Evolutionary conservation across 2,113 vertebrate species (phyloP).

Genomic region (Craseonycteris thonglongyai): DNA sequence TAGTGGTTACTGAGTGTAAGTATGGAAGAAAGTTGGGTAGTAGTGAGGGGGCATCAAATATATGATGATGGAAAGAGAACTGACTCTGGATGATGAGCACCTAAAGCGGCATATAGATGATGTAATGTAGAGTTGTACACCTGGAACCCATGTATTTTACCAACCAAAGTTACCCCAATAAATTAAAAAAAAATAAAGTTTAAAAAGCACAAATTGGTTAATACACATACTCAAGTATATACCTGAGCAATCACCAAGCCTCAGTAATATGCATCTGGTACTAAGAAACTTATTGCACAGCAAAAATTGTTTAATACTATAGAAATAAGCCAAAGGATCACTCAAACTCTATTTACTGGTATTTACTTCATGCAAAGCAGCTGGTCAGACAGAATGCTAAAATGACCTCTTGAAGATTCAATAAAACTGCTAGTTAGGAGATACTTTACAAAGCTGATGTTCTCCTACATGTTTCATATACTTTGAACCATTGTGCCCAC

Average conservation of each 20-base stretch:
- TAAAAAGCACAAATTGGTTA: background rate
- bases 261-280: background rate
- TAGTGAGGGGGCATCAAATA: no score
- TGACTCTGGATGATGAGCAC: no score
- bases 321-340: background rate
- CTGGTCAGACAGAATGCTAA: background rate
- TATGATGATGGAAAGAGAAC: no score
- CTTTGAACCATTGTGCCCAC: background rate
- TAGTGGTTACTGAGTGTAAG: no score
- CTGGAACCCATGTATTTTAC: no score
- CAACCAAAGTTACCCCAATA: no score
- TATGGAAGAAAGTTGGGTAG: no score
- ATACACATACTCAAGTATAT: background rate
- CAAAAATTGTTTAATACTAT: background rate
- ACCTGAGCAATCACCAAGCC: background rate
- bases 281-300: background rate
- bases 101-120: no score
- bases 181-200: no score
- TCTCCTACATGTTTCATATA: background rate
- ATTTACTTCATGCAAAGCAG: background rate
- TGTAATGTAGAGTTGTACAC: no score
- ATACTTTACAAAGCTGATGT: background rate
- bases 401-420: background rate
- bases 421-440: background rate
- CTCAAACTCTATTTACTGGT: background rate